Evolutionary conservation across 2,113 vertebrate genomes (phyloP).

Genomic region (Ibidorhyncha struthersii): DNA sequence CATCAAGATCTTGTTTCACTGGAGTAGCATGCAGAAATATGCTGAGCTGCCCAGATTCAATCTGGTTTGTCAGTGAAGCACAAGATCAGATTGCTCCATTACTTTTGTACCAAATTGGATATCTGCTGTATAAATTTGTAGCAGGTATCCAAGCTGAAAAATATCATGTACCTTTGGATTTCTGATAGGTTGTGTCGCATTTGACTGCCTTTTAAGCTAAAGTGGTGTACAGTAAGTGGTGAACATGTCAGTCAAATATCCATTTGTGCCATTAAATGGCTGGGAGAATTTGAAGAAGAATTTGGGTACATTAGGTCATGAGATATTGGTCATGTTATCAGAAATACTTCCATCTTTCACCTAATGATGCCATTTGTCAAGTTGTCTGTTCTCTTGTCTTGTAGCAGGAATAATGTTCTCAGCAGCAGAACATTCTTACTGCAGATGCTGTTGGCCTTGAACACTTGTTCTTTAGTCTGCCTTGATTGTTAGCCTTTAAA

Average conservation of each 20-base stretch:
- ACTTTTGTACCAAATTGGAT: conserved; percentile 31
- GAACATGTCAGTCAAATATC: conserved; percentile 28
- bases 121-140: conserved; percentile 35
- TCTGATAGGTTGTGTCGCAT: conserved; percentile 3
- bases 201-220: conserved; percentile 31
- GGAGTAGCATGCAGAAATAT: conserved; percentile 8
- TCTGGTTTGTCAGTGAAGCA: conserved; percentile 48
- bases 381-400: background rate
- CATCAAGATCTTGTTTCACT: conserved; percentile 26
- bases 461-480: background rate
- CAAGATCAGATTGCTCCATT: conserved; percentile 6
- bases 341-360: conserved; percentile 4
- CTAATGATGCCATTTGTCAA: background rate
- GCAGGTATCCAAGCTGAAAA: conserved; percentile 46
- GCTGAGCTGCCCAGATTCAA: conserved; percentile 32
- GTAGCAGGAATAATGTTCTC: background rate
- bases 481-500: background rate
- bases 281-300: conserved; percentile 13
- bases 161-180: conserved; percentile 21
- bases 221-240: background rate
- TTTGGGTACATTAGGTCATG: background rate
- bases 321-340: background rate
- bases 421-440: background rate
- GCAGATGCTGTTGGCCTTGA: background rate
- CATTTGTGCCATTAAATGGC: conserved; percentile 10